Evolutionary conservation across 2,888 invertebrate species (phyloP).

Genomic region (Drosophila rubida): DNA sequence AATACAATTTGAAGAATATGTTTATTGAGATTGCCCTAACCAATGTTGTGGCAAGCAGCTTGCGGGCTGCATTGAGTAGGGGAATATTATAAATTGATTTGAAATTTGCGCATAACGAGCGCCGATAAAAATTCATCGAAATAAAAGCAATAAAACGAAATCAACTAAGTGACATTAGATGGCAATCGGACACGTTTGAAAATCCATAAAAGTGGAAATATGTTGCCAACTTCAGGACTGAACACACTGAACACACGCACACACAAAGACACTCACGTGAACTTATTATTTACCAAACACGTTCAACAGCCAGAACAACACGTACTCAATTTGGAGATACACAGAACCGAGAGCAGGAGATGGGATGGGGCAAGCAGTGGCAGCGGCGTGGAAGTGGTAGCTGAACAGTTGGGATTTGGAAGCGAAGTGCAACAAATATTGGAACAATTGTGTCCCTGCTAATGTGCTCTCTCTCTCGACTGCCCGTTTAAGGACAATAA

Average conservation of each 20-base stretch:
- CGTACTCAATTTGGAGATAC: constrained; percentile 74
- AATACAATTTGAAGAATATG: background rate
- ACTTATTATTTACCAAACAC: constrained; percentile 76
- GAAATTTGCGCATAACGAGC: constrained; percentile 29
- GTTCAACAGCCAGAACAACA: constrained; percentile 73
- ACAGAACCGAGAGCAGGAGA: constrained; percentile 18
- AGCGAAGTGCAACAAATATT: constrained; percentile 53
- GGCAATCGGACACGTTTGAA: constrained; percentile 76
- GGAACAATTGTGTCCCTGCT: constrained; percentile 36
- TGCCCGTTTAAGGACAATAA: constrained; percentile 30
- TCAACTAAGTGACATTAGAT: constrained; percentile 68
- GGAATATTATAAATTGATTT: constrained; percentile 37
- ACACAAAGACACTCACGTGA: constrained; percentile 40
- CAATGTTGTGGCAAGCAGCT: background rate
- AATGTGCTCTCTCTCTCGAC: constrained; percentile 2
- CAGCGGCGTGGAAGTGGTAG: background rate
- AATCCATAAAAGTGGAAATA: constrained; percentile 77
- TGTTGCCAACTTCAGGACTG: constrained; percentile 59
- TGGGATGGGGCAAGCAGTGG: background rate
- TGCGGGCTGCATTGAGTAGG: background rate
- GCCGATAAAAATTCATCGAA: constrained; percentile 34
- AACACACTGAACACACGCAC: constrained; percentile 27
- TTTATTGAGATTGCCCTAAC: background rate
- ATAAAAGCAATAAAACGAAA: constrained; percentile 67
- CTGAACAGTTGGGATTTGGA: constrained; percentile 25